These are phyloP conservation scores for Vulpes lagopus DNA, from an alignment of 2,113 vertebrate genomes.

Conservation along the genomic window DNA sequence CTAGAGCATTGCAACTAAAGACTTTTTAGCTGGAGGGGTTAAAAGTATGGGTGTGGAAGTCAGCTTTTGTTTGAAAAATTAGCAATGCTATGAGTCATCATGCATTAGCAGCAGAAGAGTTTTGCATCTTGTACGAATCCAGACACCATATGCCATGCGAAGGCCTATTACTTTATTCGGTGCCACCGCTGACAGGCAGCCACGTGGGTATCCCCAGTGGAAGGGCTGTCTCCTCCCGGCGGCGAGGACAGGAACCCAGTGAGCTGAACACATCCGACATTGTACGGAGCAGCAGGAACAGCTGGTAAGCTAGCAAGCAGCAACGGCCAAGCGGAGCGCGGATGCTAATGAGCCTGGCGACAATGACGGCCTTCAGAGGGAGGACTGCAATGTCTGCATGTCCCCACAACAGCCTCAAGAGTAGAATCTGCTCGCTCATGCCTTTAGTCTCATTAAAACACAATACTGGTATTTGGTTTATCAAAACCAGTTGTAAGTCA, in stretches of 20 bases:
- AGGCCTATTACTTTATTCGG: slow-evolving; percentile 94
- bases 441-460: slow-evolving; percentile 76
- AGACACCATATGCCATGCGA: slow-evolving; percentile 99
- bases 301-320: slow-evolving; percentile 96
- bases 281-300: slow-evolving; percentile 97
- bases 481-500: slow-evolving; percentile 60
- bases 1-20: slow-evolving; percentile 82
- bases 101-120: slow-evolving; percentile 97
- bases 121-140: slow-evolving; percentile 99
- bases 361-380: slow-evolving; percentile 78
- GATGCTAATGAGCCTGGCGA: slow-evolving; percentile 95
- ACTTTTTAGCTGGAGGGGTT: slow-evolving; percentile 89
- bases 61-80: slow-evolving; percentile 92
- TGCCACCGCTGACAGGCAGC: slow-evolving; percentile 94
- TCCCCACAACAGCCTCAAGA: slow-evolving; percentile 65
- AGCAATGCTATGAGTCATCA: slow-evolving; percentile 99
- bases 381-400: slow-evolving; percentile 55
- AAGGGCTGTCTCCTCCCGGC: slow-evolving; percentile 89
- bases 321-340: slow-evolving; percentile 85
- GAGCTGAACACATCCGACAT: slow-evolving; percentile 96
- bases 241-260: slow-evolving; percentile 90
- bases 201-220: slow-evolving; percentile 94
- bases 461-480: slow-evolving; percentile 54
- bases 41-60: slow-evolving; percentile 95
- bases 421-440: slow-evolving; percentile 63